Evolutionary conservation across 2,888 invertebrate species (phyloP), one percentile per base, ranked within the genome.

Genomic region (Trichopoda pennipes): DNA sequence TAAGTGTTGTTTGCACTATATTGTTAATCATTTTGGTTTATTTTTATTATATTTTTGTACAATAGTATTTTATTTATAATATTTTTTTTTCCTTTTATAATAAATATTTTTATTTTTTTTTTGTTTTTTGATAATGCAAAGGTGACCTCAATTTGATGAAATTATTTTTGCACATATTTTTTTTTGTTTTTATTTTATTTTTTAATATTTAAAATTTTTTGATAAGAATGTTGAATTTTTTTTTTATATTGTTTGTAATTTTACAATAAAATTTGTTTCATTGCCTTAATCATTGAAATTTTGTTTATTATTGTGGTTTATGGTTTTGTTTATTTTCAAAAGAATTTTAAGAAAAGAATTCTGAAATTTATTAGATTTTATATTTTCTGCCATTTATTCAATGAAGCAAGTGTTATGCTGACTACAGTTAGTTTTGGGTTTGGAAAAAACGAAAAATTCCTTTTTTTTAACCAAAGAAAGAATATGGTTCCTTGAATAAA

Each of bases 111-210:
- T 72, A 66, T 83, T 28, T 28, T 28, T 28, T 28, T 28, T 2
- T 28, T 4, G 8, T 28, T 28, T 81, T 85, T 85, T 85, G 85
- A 85, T 85, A 85, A 85, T 85, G 77, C 82, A 75, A 85, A 85
- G 85, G 85, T 85, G 85, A 85, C 85, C 85, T 77, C 85, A 81
- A 84, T 85, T 85, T 77, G 51, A 69, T 79, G 81, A 66, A 82
- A 75, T 74, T 61, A 66, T 70, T 78, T 82, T 79, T 82, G 75
- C 68, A 60, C 72, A 79, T 68, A 70, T 69, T 63, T 74, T 73
- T 63, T 35, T 38, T 17, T n/a, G n/a, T n/a, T n/a, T n/a, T n/a
- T n/a, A n/a, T n/a, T 53, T 53, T 4, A 28, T 61, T 35, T 38
- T 17, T 53, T 53, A 9, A 42, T 76, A 35, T 76, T 60, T 44